Conservation (phyloP, 2,113 vertebrate species). For the Tachysurus fulvidraco region DNA sequence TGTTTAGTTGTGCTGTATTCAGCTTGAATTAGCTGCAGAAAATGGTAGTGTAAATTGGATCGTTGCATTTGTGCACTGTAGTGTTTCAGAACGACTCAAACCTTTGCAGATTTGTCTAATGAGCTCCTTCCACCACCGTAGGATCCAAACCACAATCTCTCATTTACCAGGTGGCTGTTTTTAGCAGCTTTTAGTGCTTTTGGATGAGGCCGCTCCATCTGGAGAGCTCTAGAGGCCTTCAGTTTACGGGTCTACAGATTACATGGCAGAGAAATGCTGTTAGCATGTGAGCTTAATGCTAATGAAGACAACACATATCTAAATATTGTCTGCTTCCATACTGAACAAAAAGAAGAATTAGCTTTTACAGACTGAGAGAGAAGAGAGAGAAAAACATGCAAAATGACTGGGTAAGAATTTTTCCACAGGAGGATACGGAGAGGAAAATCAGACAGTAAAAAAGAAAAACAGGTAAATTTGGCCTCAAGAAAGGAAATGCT, state of each 20-base stretch:
- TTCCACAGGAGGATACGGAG: constrained; percentile 21
- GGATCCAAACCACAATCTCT: constrained; percentile 22
- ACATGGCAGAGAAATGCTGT: constrained; percentile 32
- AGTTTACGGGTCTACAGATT: constrained; percentile 52
- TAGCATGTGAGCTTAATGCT: constrained; percentile 47
- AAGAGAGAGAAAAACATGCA: constrained; percentile 38
- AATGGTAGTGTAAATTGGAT: constrained; percentile 21
- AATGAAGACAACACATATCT: constrained; percentile 42
- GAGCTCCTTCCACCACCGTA: background rate
- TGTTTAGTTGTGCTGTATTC: background rate
- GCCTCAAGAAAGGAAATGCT: background rate
- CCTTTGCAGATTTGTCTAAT: constrained; percentile 15
- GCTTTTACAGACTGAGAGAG: background rate
- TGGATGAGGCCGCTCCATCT: constrained; percentile 24
- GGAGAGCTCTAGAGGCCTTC: constrained; percentile 36
- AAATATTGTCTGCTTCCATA: background rate
- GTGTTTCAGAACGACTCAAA: constrained; percentile 1
- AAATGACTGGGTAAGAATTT: constrained; percentile 20
- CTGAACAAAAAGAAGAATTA: background rate
- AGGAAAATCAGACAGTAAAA: constrained; percentile 39
- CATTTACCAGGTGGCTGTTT: constrained; percentile 32
- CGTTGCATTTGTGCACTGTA: background rate
- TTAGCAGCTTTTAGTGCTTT: constrained; percentile 32
- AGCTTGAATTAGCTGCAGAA: constrained; percentile 14
- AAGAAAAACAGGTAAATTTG: constrained; percentile 28